Percentiles rank a stretch among this genome's conserved stretches.
Conservation (phyloP, 2,113 vertebrate species). For the Leucoraja erinaceus region DNA sequence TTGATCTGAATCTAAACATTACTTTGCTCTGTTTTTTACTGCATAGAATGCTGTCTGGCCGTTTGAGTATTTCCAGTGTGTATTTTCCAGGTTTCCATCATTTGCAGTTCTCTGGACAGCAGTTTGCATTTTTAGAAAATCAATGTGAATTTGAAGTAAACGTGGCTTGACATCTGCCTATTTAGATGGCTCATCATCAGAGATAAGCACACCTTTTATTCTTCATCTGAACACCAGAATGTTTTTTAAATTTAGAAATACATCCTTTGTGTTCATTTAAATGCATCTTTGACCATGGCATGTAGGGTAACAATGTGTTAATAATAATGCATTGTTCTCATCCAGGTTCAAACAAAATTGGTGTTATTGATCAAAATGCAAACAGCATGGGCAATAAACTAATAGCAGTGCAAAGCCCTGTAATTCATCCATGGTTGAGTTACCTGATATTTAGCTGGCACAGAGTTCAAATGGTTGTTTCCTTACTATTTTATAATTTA, state of each 20-base stretch:
- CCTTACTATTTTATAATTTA: slow-evolving; percentile 53
- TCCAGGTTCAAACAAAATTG: slow-evolving; percentile 45
- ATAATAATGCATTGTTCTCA: slow-evolving; percentile 41
- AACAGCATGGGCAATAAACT: slow-evolving; percentile 51
- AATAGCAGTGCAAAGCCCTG: slow-evolving; percentile 49
- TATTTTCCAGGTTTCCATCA: too few species aligned
- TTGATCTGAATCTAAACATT: too few species aligned
- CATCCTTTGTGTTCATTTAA: not conserved
- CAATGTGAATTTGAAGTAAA: not conserved
- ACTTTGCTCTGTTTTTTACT: too few species aligned
- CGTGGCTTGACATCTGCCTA: not conserved
- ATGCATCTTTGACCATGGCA: not conserved
- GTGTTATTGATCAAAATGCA: slow-evolving; percentile 45
- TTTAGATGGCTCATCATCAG: not conserved
- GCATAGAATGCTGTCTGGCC: too few species aligned
- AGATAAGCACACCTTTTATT: not conserved
- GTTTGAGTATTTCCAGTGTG: too few species aligned
- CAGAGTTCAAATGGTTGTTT: slow-evolving; percentile 51
- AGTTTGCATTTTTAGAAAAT: too few species aligned
- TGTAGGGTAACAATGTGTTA: not conserved
- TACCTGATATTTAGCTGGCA: slow-evolving; percentile 53
- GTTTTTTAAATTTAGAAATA: too few species aligned
- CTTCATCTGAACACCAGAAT: not conserved
- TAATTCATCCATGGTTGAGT: slow-evolving; percentile 55
- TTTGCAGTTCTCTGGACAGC: too few species aligned